Base-by-base conservation (phyloP, 1,140 invertebrate species). In the Xylocopa sonorina region DNA sequence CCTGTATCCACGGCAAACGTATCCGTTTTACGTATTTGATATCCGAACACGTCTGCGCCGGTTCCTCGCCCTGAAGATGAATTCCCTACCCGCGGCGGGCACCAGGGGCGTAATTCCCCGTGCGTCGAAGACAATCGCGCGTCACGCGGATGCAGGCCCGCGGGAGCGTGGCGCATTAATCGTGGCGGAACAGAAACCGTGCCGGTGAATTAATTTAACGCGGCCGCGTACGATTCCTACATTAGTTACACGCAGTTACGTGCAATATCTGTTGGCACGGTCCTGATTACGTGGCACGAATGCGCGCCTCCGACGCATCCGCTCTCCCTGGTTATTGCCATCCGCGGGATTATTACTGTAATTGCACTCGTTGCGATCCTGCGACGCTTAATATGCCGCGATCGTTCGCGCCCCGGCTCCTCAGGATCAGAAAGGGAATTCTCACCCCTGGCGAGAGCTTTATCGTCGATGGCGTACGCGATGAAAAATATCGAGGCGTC, bases 221-320 rank as follows among this genome's bases (percentile, higher is more conserved):
- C 72, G 51, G 43, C 27, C 68, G 58, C 78, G 66, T 85, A 81
- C 75, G 78, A 63, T 74, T 69, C 67, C 72, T 60, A 83, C 83
- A 85, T 85, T 85, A 85, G 82, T 84, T 81, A 84, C 83, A 81
- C 78, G 68, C 78, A 85, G 82, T 85, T 85, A 85, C 82, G 67
- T 84, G 71, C 76, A 74, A 79, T 84, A 84, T 84, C 82, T 84
- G 82, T 78, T 83, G 81, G 75, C 81, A 32, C 75, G 53, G 63
- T 29, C 38, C 76, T 75, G 82, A 84, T 83, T 84, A 82, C 82
- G 76, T 66, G 73, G 73, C 79, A 84, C 73, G 82, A 80, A 84
- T 71, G 77, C 62, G 46, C 67, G 64, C 83, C 68, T 85, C 74
- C 81, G 78, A 74, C 71, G 78, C 63, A 75, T 76, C 78, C 71